Evolutionary conservation across 92 coral and sea anemone species (phyloP).

Genomic region (Bergia sp.): DNA sequence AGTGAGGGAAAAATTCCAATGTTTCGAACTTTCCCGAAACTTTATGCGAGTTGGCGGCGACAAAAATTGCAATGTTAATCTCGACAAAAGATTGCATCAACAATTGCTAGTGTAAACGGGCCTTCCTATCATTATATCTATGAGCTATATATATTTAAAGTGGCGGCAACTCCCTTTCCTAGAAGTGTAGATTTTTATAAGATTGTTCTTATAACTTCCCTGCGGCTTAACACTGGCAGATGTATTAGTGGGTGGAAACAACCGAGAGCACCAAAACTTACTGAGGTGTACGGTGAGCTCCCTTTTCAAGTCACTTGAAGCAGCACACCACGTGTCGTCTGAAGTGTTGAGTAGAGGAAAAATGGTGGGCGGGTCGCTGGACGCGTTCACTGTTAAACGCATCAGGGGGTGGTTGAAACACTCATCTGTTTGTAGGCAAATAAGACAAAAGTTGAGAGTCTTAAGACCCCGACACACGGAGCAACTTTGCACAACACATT

Average conservation of each 20-base stretch:
- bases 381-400: neutral
- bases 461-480: neutral
- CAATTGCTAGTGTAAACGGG: too few relatives aligned
- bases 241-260: neutral
- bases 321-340: conserved; percentile 5
- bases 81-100: too few relatives aligned
- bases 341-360: neutral
- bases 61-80: too few relatives aligned
- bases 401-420: conserved; percentile 1
- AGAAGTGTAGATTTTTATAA: too few relatives aligned
- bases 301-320: neutral
- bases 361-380: neutral
- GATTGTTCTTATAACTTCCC: neutral
- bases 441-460: neutral
- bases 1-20: too few relatives aligned
- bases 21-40: too few relatives aligned
- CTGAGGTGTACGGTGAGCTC: neutral
- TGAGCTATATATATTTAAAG: too few relatives aligned
- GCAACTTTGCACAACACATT: too few relatives aligned
- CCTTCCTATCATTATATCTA: too few relatives aligned
- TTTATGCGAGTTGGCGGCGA: too few relatives aligned
- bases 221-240: neutral
- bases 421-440: neutral
- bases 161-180: too few relatives aligned
- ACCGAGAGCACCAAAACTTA: neutral